These are phyloP conservation scores for Alca torda DNA, from an alignment of 2,797 vertebrate genomes.

Conservation along the genomic window DNA sequence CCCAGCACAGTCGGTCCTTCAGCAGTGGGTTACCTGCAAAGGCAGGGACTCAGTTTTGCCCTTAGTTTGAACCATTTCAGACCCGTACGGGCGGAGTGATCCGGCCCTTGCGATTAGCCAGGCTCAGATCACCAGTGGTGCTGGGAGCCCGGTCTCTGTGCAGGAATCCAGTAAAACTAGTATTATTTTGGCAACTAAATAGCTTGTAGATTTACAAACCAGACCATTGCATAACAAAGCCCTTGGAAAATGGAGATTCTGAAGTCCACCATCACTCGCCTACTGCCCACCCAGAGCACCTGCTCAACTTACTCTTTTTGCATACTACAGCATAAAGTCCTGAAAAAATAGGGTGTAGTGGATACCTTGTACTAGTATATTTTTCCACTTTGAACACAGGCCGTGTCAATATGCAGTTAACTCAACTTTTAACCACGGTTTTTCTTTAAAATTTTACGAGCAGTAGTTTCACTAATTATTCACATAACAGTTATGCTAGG, in stretches of 20 bases:
- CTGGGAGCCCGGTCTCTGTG: background rate
- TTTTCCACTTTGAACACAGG: background rate
- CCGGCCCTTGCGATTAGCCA: no score
- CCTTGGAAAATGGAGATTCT: background rate
- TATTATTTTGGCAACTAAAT: background rate
- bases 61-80: background rate
- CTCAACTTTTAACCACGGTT: background rate
- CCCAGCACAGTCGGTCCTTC: background rate
- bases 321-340: fast-evolving
- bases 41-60: background rate
- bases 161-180: background rate
- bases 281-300: background rate
- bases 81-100: fast-evolving
- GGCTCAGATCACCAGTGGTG: no score
- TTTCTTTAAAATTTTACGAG: background rate
- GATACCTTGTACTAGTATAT: fast-evolving
- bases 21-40: no score
- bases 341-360: background rate
- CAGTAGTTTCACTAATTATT: background rate
- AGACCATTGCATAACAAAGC: background rate
- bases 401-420: background rate
- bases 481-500: background rate
- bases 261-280: background rate
- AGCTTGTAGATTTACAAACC: background rate
- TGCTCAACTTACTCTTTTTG: background rate